Evolutionary conservation across 1,140 invertebrate genomes (phyloP).

Genomic region (Papilio polyxenes): DNA sequence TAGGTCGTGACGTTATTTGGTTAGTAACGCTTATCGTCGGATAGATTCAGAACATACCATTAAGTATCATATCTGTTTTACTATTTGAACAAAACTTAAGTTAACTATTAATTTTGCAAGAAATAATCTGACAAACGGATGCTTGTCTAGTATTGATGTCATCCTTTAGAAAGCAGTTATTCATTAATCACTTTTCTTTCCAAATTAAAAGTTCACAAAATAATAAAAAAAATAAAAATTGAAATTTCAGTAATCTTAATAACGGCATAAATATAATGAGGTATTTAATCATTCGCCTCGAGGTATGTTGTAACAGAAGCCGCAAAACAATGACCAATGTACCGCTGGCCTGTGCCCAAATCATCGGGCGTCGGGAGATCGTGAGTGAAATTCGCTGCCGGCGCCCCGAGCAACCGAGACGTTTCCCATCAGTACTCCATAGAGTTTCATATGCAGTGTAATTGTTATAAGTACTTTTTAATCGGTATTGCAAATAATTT

Average conservation of each 20-base stretch:
- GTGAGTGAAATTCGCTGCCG: slow-evolving; percentile 72
- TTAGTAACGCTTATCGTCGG: slow-evolving; percentile 26
- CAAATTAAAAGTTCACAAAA: too few relatives aligned
- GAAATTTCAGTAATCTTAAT: not conserved
- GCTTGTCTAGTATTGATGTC: too few relatives aligned
- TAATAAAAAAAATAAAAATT: too few relatives aligned
- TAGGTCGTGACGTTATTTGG: slow-evolving; percentile 8
- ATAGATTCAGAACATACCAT: not conserved
- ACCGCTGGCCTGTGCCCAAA: slow-evolving; percentile 63
- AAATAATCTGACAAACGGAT: too few relatives aligned
- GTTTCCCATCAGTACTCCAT: slow-evolving; percentile 65
- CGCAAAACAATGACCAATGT: slow-evolving; percentile 64
- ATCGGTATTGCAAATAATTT: not conserved
- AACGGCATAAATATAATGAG: slow-evolving; percentile 38
- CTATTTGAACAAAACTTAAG: too few relatives aligned
- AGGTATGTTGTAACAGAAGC: slow-evolving; percentile 67
- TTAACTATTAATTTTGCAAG: too few relatives aligned
- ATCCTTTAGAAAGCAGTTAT: too few relatives aligned
- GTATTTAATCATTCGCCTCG: slow-evolving; percentile 45
- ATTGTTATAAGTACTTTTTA: slow-evolving; percentile 4
- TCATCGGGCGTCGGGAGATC: slow-evolving; percentile 59
- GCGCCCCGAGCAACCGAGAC: slow-evolving; percentile 65
- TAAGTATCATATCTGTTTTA: not conserved
- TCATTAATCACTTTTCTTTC: too few relatives aligned
- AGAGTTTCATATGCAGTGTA: slow-evolving; percentile 42